Evolutionary conservation across 2,888 invertebrate species (phyloP).

Genomic region (Anaspis maculata): DNA sequence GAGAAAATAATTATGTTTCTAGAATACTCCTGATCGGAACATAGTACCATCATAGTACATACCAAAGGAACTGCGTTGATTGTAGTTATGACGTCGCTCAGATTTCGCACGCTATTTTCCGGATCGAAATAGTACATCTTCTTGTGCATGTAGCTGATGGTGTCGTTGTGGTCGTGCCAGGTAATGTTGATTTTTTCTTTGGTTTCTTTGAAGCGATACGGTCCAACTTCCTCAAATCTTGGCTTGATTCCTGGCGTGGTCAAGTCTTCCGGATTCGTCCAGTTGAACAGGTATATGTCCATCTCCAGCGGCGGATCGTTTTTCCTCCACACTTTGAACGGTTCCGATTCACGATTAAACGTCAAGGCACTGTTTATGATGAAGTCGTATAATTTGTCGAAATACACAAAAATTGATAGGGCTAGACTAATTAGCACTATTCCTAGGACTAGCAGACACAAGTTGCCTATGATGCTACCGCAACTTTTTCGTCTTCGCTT

Average conservation of each 20-base stretch:
- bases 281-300: slow-evolving; percentile 37
- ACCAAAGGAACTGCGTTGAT: slow-evolving; percentile 75
- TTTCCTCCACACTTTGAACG: slow-evolving; percentile 33
- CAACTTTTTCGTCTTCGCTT: slow-evolving; percentile 20
- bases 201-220: slow-evolving; percentile 58
- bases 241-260: slow-evolving; percentile 48
- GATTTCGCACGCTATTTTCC: slow-evolving; percentile 56
- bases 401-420: slow-evolving; percentile 27
- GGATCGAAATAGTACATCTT: slow-evolving; percentile 63
- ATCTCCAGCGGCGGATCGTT: slow-evolving; percentile 35
- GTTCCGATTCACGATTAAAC: slow-evolving; percentile 26
- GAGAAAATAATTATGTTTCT: no score
- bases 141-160: slow-evolving; percentile 61
- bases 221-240: slow-evolving; percentile 50
- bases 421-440: slow-evolving; percentile 28
- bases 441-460: slow-evolving; percentile 28
- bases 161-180: slow-evolving; percentile 65
- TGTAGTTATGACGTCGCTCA: slow-evolving; percentile 62
- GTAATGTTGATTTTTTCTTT: slow-evolving; percentile 63
- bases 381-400: slow-evolving; percentile 28
- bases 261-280: slow-evolving; percentile 46
- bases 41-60: no score
- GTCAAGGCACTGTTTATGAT: slow-evolving; percentile 26
- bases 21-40: no score
- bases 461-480: slow-evolving; percentile 24